phyloP scores from a whole-genome alignment of 1,140 invertebrate species.

The Bactericera cockerelli region DNA sequence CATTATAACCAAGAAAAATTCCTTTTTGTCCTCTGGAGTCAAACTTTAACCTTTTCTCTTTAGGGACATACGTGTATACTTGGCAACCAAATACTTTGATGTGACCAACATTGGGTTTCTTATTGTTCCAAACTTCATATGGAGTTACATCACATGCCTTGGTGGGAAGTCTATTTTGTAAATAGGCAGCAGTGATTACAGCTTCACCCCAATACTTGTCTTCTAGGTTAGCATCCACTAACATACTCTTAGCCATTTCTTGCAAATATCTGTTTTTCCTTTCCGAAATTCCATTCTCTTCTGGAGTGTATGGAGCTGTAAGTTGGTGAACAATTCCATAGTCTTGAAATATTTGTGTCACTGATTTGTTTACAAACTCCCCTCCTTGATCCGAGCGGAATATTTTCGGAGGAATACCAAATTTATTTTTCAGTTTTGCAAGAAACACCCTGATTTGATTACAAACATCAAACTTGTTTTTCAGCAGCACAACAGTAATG shows the following conservation, averaged over 20 bases:
- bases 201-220: slow-evolving; percentile 30
- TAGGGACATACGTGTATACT: slow-evolving; percentile 17
- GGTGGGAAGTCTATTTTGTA: slow-evolving; percentile 27
- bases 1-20: slow-evolving; percentile 8
- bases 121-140: slow-evolving; percentile 18
- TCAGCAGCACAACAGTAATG: background rate
- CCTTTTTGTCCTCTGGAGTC: slow-evolving; percentile 9
- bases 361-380: no score
- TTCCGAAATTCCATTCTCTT: slow-evolving; percentile 29
- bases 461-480: background rate
- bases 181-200: slow-evolving; percentile 27
- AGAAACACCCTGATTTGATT: background rate
- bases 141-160: slow-evolving; percentile 12
- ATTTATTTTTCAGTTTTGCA: background rate
- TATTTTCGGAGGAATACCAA: slow-evolving; percentile 18
- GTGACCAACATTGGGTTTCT: slow-evolving; percentile 17
- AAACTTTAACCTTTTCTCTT: slow-evolving; percentile 15
- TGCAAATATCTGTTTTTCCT: slow-evolving; percentile 27
- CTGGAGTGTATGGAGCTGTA: slow-evolving; percentile 27
- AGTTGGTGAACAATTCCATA: slow-evolving; percentile 18
- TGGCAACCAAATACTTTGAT: slow-evolving; percentile 16
- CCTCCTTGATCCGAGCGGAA: slow-evolving; percentile 15
- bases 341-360: no score
- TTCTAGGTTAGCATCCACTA: slow-evolving; percentile 24
- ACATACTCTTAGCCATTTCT: slow-evolving; percentile 27